phyloP scores from a whole-genome alignment of 2,888 invertebrate species.

The Melipona beecheii region DNA sequence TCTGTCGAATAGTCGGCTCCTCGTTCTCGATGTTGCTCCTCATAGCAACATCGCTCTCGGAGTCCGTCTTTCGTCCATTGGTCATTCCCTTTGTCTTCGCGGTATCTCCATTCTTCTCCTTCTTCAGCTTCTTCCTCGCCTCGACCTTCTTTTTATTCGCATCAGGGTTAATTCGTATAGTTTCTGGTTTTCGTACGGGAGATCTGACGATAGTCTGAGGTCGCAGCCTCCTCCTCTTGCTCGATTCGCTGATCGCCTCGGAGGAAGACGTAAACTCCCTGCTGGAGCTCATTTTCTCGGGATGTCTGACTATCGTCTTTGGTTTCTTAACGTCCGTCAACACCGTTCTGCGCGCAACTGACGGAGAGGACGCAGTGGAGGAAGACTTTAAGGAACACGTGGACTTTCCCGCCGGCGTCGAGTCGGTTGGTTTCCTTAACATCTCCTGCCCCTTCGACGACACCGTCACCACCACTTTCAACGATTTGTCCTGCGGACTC shows the following conservation, averaged over 20 bases:
- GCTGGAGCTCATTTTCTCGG: slow-evolving; percentile 71
- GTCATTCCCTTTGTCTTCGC: not conserved
- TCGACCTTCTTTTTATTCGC: slow-evolving; percentile 59
- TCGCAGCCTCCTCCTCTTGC: slow-evolving; percentile 77
- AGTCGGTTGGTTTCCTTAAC: slow-evolving; percentile 73
- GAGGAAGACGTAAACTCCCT: slow-evolving; percentile 57
- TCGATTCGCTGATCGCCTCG: slow-evolving; percentile 57
- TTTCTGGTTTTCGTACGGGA: slow-evolving; percentile 69
- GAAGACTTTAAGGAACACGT: slow-evolving; percentile 26
- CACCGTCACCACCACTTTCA: slow-evolving; percentile 84
- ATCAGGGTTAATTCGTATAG: slow-evolving; percentile 65
- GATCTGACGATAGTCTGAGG: slow-evolving; percentile 79
- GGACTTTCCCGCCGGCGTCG: slow-evolving; percentile 1
- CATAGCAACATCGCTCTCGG: slow-evolving; percentile 54
- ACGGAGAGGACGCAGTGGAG: slow-evolving; percentile 2
- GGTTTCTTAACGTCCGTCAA: slow-evolving; percentile 37
- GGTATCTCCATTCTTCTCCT: slow-evolving; percentile 13
- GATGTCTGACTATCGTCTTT: slow-evolving; percentile 69
- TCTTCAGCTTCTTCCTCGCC: slow-evolving; percentile 56
- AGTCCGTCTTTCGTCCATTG: slow-evolving; percentile 10
- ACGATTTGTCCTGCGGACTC: slow-evolving; percentile 81
- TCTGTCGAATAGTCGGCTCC: slow-evolving; percentile 38
- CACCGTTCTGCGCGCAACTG: not conserved
- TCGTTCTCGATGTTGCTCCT: slow-evolving; percentile 69
- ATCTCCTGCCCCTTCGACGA: slow-evolving; percentile 80